These are phyloP conservation scores for Adelphocoris suturalis DNA, from an alignment of 2,888 invertebrate genomes.

Conservation along the genomic window DNA sequence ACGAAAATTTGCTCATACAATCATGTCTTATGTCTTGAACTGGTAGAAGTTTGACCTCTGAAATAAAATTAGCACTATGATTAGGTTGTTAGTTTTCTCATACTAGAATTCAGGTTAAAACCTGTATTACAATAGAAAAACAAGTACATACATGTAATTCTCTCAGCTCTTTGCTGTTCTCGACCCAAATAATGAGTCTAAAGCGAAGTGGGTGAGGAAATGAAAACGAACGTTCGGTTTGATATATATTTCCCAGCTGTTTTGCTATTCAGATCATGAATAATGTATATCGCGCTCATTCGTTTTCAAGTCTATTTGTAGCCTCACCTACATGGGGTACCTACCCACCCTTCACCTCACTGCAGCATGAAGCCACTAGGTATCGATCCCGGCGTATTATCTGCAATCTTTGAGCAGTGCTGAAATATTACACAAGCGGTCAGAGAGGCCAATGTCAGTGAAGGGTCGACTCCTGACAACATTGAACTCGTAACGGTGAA, in stretches of 20 bases:
- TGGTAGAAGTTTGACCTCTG: too few relatives aligned
- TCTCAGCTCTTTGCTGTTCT: too few relatives aligned
- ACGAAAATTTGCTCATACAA: too few relatives aligned
- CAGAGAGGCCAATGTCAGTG: not conserved
- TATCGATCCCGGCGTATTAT: constrained; percentile 7
- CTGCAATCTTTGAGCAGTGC: constrained; percentile 36
- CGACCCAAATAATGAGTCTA: not conserved
- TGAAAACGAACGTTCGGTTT: not conserved
- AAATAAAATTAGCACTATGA: too few relatives aligned
- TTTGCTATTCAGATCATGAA: not conserved
- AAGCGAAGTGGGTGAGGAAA: not conserved
- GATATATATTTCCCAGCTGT: not conserved
- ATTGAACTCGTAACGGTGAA: not conserved
- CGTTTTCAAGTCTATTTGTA: constrained; percentile 35
- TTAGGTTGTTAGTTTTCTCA: too few relatives aligned
- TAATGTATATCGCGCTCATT: not conserved
- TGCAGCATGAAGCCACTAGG: not conserved
- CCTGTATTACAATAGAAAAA: too few relatives aligned
- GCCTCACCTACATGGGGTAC: constrained; percentile 8
- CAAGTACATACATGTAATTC: too few relatives aligned
- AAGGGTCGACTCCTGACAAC: not conserved
- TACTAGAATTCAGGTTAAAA: too few relatives aligned
- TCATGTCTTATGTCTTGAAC: too few relatives aligned
- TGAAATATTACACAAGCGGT: constrained; percentile 22
- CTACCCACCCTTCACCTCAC: not conserved